These are phyloP conservation scores for Atlantisia rogersi DNA, from an alignment of 2,113 vertebrate genomes.

Conservation along the genomic window DNA sequence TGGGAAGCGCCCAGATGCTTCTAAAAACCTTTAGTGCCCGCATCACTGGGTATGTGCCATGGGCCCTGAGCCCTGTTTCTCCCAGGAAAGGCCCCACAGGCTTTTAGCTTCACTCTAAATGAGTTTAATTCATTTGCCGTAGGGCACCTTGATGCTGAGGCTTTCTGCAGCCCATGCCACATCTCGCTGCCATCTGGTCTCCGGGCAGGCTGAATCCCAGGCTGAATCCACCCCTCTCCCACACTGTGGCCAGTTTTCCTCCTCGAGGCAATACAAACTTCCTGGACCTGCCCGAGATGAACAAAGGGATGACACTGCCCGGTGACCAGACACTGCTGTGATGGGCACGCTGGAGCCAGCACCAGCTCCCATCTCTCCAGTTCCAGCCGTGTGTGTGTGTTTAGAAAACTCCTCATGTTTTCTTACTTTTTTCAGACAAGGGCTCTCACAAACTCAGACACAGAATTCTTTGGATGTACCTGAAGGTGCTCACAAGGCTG, in stretches of 20 bases:
- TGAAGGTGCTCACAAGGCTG: background rate
- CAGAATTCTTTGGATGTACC: background rate
- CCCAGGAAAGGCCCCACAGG: too few species aligned
- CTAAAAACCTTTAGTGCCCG: background rate
- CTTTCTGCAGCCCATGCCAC: background rate
- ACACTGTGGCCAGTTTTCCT: background rate
- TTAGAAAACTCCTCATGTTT: background rate
- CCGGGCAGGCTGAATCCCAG: background rate
- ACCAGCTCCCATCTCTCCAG: background rate
- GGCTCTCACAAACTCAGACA: background rate
- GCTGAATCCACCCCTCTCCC: too few species aligned
- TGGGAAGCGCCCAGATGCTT: background rate
- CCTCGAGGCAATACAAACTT: background rate
- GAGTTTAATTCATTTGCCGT: background rate
- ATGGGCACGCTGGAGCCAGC: background rate
- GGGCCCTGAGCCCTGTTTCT: background rate
- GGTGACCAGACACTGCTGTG: background rate
- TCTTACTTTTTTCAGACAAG: background rate
- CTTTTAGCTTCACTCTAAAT: too few species aligned
- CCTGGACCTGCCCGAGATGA: background rate
- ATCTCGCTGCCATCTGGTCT: background rate
- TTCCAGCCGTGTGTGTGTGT: background rate
- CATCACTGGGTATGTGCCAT: too few species aligned
- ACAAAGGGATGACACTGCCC: background rate
- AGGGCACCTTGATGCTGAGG: accelerated